Evolutionary conservation across 2,888 invertebrate genomes (phyloP).

Genomic region (Sympetrum striolatum): DNA sequence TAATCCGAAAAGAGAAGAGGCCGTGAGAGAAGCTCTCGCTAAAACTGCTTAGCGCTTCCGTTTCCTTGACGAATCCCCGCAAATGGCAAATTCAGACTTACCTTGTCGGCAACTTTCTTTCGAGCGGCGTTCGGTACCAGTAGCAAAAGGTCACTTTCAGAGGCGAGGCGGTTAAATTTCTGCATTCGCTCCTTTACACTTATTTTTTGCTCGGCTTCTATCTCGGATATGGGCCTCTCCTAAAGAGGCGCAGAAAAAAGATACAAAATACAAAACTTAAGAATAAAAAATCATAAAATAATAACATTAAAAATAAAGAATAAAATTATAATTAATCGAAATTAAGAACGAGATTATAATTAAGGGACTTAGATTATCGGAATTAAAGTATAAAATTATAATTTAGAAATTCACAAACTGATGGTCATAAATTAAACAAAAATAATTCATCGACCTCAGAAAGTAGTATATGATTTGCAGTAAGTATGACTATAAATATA

Average conservation of each 20-base stretch:
- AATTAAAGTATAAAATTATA: conserved; percentile 3
- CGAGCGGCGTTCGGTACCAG: conserved; percentile 54
- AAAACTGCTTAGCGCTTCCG: neutral
- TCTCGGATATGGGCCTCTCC: conserved; percentile 45
- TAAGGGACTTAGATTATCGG: neutral
- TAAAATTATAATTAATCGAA: neutral
- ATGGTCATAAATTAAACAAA: too few relatives aligned
- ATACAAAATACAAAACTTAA: conserved; percentile 38
- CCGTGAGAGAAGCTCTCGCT: neutral
- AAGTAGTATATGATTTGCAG: too few relatives aligned
- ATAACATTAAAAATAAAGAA: too few relatives aligned
- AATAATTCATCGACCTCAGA: too few relatives aligned
- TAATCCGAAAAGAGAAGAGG: neutral
- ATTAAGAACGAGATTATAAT: neutral
- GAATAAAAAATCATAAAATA: too few relatives aligned
- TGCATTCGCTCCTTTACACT: conserved; percentile 92
- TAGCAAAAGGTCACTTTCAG: conserved; percentile 67
- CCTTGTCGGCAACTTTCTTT: conserved; percentile 70
- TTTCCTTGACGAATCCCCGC: neutral
- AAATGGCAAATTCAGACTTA: conserved; percentile 55
- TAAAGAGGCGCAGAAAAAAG: conserved; percentile 22
- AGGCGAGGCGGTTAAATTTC: conserved; percentile 91
- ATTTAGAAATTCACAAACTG: too few relatives aligned
- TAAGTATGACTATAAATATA: too few relatives aligned
- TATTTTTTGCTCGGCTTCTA: conserved; percentile 64